Conservation (phyloP, 2,113 vertebrate genomes). For the Synchiropus splendidus region DNA sequence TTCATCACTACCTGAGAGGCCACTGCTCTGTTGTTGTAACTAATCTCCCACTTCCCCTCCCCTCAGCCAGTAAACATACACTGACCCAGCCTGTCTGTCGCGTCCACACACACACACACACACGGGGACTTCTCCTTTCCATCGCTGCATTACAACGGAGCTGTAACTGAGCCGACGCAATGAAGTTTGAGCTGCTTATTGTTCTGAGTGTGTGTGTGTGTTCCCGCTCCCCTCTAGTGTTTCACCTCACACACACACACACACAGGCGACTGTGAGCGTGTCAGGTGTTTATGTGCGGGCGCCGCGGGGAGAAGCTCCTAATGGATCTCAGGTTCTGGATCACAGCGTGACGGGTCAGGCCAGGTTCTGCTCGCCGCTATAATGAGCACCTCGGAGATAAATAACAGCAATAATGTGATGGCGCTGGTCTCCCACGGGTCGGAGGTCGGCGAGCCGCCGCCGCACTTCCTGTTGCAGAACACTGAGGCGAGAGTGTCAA, state of each 20-base stretch:
- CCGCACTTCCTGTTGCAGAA: no score
- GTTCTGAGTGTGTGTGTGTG: background rate
- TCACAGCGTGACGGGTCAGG: slow-evolving; percentile 3
- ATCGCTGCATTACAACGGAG: slow-evolving; percentile 9
- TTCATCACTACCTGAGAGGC: slow-evolving; percentile 1
- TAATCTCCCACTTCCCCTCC: slow-evolving; percentile 40
- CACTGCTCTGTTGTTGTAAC: slow-evolving; percentile 36
- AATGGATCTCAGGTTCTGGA: slow-evolving; percentile 8
- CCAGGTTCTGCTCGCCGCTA: slow-evolving; percentile 5
- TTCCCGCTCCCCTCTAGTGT: background rate
- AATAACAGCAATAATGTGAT: slow-evolving; percentile 22
- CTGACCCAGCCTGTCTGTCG: slow-evolving; percentile 35
- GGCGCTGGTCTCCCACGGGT: slow-evolving; percentile 28
- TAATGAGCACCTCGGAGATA: slow-evolving; percentile 30
- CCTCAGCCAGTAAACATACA: slow-evolving; percentile 40
- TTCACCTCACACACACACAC: background rate
- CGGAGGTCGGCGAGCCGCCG: slow-evolving; percentile 7
- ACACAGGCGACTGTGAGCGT: background rate
- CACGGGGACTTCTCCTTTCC: slow-evolving; percentile 19
- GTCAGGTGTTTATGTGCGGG: background rate
- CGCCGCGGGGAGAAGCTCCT: background rate
- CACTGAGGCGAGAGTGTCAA: no score
- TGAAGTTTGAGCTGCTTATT: slow-evolving; percentile 6
- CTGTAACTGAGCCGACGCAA: slow-evolving; percentile 19
- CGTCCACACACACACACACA: slow-evolving; percentile 6